These are phyloP conservation scores for Sinohyriopsis cumingii DNA, from an alignment of 2,888 invertebrate genomes.

Conservation along the genomic window DNA sequence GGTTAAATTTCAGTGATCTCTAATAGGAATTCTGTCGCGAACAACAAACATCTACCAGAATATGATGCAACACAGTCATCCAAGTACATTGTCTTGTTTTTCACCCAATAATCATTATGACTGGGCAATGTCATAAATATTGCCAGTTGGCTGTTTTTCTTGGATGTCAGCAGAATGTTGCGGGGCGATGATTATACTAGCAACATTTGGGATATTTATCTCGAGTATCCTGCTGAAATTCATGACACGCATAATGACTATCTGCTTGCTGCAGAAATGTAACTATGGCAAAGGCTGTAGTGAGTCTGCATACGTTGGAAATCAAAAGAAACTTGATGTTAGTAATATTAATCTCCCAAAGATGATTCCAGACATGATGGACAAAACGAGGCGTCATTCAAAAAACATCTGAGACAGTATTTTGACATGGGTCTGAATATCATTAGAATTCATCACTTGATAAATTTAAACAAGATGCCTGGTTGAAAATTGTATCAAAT, in stretches of 20 bases:
- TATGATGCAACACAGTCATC: constrained; percentile 7
- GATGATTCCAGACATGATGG: no score
- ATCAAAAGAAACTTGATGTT: no score
- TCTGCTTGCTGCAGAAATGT: constrained; percentile 55
- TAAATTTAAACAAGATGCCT: no score
- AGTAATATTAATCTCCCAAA: no score
- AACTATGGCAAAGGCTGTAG: background rate
- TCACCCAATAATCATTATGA: constrained; percentile 19
- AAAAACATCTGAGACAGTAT: constrained; percentile 63
- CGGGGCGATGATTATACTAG: constrained; percentile 29
- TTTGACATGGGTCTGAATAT: constrained; percentile 47
- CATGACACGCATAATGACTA: constrained; percentile 67
- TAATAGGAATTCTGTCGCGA: constrained; percentile 19
- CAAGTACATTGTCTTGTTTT: background rate
- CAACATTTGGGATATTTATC: constrained; percentile 72
- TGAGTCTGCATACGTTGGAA: no score
- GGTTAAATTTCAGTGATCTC: constrained; percentile 21
- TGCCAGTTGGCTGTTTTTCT: constrained; percentile 51
- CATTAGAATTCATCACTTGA: constrained; percentile 47
- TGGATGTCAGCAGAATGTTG: constrained; percentile 27
- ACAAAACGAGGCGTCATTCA: constrained; percentile 37
- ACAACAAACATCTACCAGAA: constrained; percentile 27
- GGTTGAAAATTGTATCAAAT: constrained; percentile 50
- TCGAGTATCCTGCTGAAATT: constrained; percentile 69
- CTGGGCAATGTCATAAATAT: constrained; percentile 47